Evolutionary conservation across 2,888 invertebrate species (phyloP), one percentile per base, ranked within the genome.

Genomic region (Diploptera punctata): DNA sequence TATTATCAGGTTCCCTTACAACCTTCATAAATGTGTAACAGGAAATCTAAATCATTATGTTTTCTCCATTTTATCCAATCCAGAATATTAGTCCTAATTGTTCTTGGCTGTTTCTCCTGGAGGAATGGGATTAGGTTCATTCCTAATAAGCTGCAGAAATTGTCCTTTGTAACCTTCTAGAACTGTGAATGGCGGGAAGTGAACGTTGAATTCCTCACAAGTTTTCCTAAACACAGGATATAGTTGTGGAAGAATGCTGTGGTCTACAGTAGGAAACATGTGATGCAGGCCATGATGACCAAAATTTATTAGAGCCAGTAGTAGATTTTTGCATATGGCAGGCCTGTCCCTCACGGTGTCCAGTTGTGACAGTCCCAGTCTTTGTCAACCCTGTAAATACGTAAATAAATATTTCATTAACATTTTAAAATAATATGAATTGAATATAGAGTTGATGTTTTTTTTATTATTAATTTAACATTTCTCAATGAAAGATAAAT

Each of bases 251-350:
- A 95, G 81, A 73, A 90, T 87, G 0, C 88, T 89, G 78, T 94
- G 94, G 80, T 94, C 94, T 29, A 95, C 78, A 0, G 93, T 91
- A 0, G 94, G 94, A 77, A 94, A 91, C 21, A 94, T 83, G 82
- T 95, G 94, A 81, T 95, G 94, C 1, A 94, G 83, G 0, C 87
- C 86, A 80, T 95, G 94, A 73, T 92, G 90, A 0, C 94, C 94
- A 78, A 93, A 94, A 73, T 89, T 87, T 0, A 91, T 91, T 70
- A 94, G 80, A 0, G 88, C 87, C 75, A 91, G 83, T 79, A 92
- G 90, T 74, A 88, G 87, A 57, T 88, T 89, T 16, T 89, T 87
- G 7, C 88, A 88, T 73, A 90, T 84, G 75, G 93, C 90, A 19
- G 87, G 84, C 75, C 93, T 86, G 79, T 93, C 94, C 33, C 90